phyloP scores from a whole-genome alignment of 1,140 invertebrate genomes.

The Drosophila bipectinata region DNA sequence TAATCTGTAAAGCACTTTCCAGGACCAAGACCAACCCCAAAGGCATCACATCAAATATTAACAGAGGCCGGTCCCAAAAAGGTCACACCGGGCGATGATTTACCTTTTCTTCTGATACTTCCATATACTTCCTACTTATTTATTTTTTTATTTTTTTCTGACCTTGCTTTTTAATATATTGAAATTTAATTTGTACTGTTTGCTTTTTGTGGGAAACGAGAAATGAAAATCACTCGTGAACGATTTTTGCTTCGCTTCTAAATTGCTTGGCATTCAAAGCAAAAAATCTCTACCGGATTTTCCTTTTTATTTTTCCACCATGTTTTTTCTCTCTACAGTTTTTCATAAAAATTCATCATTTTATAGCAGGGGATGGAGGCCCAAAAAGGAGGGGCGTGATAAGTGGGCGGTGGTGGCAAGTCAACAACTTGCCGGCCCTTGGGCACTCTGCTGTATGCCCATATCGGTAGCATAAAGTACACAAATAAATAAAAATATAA shows the following conservation, averaged over 20 bases:
- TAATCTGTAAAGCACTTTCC: background rate
- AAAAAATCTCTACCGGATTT: constrained; percentile 17
- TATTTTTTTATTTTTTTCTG: background rate
- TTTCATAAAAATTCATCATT: constrained; percentile 63
- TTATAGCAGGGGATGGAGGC: background rate
- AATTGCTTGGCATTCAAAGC: constrained; percentile 14
- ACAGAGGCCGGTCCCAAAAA: constrained; percentile 13
- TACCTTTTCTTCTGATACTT: constrained; percentile 17
- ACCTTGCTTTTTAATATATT: background rate
- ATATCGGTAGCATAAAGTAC: constrained; percentile 73
- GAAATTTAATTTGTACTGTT: constrained; percentile 14
- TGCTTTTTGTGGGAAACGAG: constrained; percentile 9
- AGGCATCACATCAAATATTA: constrained; percentile 40
- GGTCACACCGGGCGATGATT: constrained; percentile 8
- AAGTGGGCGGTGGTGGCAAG: constrained; percentile 26
- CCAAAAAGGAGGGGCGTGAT: background rate
- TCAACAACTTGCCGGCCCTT: constrained; percentile 62
- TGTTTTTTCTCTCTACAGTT: constrained; percentile 6
- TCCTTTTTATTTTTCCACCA: constrained; percentile 20
- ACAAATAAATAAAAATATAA: constrained; percentile 78
- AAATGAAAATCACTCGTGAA: constrained; percentile 1
- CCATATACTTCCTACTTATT: constrained; percentile 1
- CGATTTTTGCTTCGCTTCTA: constrained; percentile 9
- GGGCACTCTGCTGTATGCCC: constrained; percentile 28
- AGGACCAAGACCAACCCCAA: background rate